A percentile compares a stretch with the other conserved stretches of the same genome.
Evolutionary conservation across 2,888 invertebrate species (phyloP).

Genomic region (Ormyrus nitidulus): DNA sequence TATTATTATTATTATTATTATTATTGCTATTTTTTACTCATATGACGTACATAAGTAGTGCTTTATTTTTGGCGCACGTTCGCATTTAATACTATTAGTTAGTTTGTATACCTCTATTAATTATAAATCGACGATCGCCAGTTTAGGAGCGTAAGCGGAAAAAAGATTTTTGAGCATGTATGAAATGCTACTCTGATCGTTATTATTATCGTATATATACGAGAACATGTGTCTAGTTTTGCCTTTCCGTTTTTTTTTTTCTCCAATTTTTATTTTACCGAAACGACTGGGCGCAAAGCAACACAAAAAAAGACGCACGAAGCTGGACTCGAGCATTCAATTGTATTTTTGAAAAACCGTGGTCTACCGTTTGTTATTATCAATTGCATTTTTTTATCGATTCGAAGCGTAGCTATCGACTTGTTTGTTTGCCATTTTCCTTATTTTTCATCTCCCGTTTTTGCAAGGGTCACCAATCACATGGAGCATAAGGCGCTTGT

Average conservation of each 20-base stretch:
- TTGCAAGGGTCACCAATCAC: constrained; percentile 45
- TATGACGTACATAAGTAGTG: constrained; percentile 46
- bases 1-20: constrained; percentile 40
- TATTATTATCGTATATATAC: constrained; percentile 8
- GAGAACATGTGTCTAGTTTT: constrained; percentile 32
- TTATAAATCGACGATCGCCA: constrained; percentile 54
- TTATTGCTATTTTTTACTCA: constrained; percentile 51
- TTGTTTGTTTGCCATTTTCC: constrained; percentile 56
- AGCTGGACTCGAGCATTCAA: constrained; percentile 37
- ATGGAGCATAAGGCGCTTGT: constrained; percentile 39
- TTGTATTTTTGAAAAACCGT: constrained; percentile 14
- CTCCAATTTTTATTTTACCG: constrained; percentile 9
- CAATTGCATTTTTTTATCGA: constrained; percentile 29
- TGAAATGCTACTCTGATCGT: constrained; percentile 39
- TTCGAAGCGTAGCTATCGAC: constrained; percentile 46
- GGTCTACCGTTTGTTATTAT: constrained; percentile 41
- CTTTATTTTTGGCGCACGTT: constrained; percentile 46
- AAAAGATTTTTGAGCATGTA: constrained; percentile 32
- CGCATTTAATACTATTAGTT: constrained; percentile 54
- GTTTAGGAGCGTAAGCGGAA: constrained; percentile 47
- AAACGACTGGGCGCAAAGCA: constrained; percentile 12
- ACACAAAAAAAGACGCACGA: constrained; percentile 13
- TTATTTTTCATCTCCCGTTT: constrained; percentile 30
- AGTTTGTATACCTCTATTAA: constrained; percentile 44
- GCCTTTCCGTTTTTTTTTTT: constrained; percentile 1